phyloP scores from a whole-genome alignment of 1,140 invertebrate genomes.

The Colletes gigas region DNA sequence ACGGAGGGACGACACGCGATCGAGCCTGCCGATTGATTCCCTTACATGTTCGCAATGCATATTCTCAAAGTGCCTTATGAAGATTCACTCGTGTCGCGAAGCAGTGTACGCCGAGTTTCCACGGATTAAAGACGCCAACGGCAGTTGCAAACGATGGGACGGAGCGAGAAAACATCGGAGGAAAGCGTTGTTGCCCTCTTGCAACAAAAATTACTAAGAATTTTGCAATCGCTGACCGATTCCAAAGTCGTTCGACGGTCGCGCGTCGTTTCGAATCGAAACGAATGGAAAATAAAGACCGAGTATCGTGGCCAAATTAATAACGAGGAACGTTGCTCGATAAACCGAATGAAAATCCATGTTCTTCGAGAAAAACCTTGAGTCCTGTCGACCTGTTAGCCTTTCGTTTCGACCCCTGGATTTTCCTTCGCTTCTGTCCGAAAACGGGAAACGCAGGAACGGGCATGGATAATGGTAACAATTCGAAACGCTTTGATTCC shows the following conservation, averaged over 20 bases:
- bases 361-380: constrained; percentile 45
- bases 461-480: too few relatives aligned
- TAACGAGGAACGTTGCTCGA: constrained; percentile 8
- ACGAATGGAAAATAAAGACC: not conserved
- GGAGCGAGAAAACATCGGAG: not conserved
- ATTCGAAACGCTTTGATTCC: too few relatives aligned
- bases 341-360: not conserved
- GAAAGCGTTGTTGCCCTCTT: not conserved
- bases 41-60: constrained; percentile 51
- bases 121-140: constrained; percentile 24
- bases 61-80: constrained; percentile 62
- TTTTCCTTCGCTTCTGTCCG: constrained; percentile 32
- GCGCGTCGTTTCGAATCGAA: too few relatives aligned
- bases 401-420: constrained; percentile 4
- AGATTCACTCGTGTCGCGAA: constrained; percentile 52
- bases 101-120: constrained; percentile 41
- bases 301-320: constrained; percentile 7
- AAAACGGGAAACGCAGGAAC: too few relatives aligned
- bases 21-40: constrained; percentile 24
- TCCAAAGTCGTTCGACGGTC: constrained; percentile 4
- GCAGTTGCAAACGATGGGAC: constrained; percentile 9
- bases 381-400: constrained; percentile 24
- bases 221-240: not conserved
- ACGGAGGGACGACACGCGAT: constrained; percentile 17
- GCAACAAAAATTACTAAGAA: too few relatives aligned